Evolutionary conservation across 2,113 vertebrate genomes (phyloP), one percentile per base, ranked within the genome.

Genomic region (Spermophilus dauricus): DNA sequence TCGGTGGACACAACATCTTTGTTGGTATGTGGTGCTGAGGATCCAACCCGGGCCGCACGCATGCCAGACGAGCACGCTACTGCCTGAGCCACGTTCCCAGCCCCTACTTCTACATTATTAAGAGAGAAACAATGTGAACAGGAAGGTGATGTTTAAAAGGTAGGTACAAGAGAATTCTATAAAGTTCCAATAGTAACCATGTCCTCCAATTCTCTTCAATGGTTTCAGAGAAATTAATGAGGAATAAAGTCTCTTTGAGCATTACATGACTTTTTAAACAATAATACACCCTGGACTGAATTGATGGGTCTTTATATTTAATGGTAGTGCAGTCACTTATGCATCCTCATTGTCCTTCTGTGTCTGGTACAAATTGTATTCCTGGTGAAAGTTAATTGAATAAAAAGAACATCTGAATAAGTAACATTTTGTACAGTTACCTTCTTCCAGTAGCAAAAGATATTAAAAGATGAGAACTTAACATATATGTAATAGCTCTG

Each of bases 391-490:
- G 28, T 75, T 91, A 61, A 94, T 20, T 80, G n/a, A 91, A 61
- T 92, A 16, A 61, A 86, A 78, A 67, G 13, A 87, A 90, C 39
- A 10, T 0, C n/a, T 78, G 37, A 78, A 51, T 53, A 83, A 70
- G 4, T 85, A 63, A 20, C 76, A 72, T 26, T 75, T 32, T 96
- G 9, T 28, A 90, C 2, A 65, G 56, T 34, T 89, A 53, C n/a
- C 45, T 53, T 86, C 69, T 89, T 76, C 7, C 3, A 75, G 13
- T 76, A 73, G 5, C 16, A 56, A 14, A 48, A 53, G 5, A 89
- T 77, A 94, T 69, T 73, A 67, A 90, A 88, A 95, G 1, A 80
- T 67, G 3, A 77, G 5, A 87, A 80, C 85, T 77, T 76, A 96
- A 75, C 37, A 67, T 84, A 42, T 53, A 67, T 77, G 20, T 24